Percentiles rank a stretch among this genome's conserved stretches.
Conservation (phyloP, 2,797 vertebrate species). For the Propithecus perrieri region DNA sequence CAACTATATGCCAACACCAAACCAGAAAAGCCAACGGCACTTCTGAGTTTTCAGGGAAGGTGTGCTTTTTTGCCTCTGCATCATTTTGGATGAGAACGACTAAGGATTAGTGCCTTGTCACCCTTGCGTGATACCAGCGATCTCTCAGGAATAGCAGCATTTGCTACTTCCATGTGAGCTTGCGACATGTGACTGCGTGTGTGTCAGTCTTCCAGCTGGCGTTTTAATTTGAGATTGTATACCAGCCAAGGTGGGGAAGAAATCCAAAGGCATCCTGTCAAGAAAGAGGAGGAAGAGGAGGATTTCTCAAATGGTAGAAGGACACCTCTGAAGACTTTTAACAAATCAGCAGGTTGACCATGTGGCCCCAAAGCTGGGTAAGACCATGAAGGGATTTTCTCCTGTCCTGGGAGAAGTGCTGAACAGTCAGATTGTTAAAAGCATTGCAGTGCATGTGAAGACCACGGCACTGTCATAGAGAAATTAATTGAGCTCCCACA, state of each 20-base stretch:
- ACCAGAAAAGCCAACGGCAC: not conserved
- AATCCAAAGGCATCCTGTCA: constrained; percentile 11
- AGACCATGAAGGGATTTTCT: not conserved
- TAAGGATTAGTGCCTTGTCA: not conserved
- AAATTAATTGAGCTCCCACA: constrained; percentile 21
- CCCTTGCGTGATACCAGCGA: not conserved
- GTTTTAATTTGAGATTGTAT: constrained; percentile 55
- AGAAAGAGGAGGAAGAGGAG: not conserved
- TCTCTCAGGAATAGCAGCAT: not conserved
- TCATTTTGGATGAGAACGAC: not conserved
- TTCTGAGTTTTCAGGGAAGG: not conserved
- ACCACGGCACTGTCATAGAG: not conserved
- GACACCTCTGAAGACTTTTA: not conserved
- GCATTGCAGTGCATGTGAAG: not conserved
- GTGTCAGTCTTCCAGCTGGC: constrained; percentile 53
- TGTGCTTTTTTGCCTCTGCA: not conserved
- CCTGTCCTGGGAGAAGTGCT: not conserved
- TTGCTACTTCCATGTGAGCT: constrained; percentile 41
- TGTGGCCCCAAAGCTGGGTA: not conserved
- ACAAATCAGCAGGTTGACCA: not conserved
- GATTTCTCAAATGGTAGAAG: not conserved
- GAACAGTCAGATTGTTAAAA: not conserved
- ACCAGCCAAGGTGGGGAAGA: constrained; percentile 36
- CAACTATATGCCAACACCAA: not conserved
- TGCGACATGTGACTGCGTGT: not conserved